Evolutionary conservation across 2,113 vertebrate genomes (phyloP), one percentile per base, ranked within the genome.

Genomic region (Phycodurus eques): DNA sequence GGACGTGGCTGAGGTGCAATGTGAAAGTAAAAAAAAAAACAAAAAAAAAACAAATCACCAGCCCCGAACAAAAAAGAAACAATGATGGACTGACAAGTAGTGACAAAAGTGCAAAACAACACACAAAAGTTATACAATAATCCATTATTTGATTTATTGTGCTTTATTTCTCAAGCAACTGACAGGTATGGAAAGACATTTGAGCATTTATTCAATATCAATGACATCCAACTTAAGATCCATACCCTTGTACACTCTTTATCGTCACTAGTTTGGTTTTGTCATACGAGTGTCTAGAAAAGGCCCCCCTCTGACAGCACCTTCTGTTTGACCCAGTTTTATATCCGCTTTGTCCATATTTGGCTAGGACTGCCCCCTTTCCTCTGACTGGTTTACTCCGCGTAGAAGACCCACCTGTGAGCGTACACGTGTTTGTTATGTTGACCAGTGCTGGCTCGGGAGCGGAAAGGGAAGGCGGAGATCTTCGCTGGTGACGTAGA

Each of bases 1-100:
- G 94, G 94, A 46, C 94, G 92, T 73, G 93, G 92, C 94, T 95
- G 67, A 81, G 39, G 35, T 66, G 47, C 68, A 69, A 75, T 35
- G 62, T 1, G 3, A 15, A 13, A 70, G 56, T 47, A 70, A 64
- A 73, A 62, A 69, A 39, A 39, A 39, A 5, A 39, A 39, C 2
- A 39, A 39, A 39, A n/a, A n/a, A n/a, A n/a, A n/a, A n/a, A n/a
- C 5, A 39, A 72, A 31, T 74, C 22, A 39, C 20, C 56, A 43
- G 64, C 46, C 47, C 22, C 63, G 12, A n/a, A 77, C 14, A 68
- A 47, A 4, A n/a, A 74, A 71, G 76, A 19, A 2, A 44, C 3
- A 65, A 27, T 53, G n/a, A 70, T 20, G 9, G 27, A 73, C 49
- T 51, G 54, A 63, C 65, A 31, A 31, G 13, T 22, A 6, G 44